Evolutionary conservation across 1,140 invertebrate species (phyloP).

Genomic region (Eumaeus atala): DNA sequence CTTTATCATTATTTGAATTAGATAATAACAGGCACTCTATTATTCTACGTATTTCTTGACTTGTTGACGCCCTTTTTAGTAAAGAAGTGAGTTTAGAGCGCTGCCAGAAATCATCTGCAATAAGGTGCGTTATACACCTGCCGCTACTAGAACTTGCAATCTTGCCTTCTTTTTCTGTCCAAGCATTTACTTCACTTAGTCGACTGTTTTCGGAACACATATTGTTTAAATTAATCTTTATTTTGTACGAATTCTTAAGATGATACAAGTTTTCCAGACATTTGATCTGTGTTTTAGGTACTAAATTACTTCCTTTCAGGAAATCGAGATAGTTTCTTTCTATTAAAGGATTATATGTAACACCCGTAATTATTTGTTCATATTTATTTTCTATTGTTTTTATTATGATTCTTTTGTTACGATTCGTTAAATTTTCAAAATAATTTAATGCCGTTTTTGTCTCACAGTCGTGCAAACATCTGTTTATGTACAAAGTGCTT

Average conservation of each 20-base stretch:
- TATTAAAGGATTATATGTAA: conserved; percentile 25
- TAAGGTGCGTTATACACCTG: conserved; percentile 38
- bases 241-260: conserved; percentile 53
- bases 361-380: conserved; percentile 50
- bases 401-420: conserved; percentile 41
- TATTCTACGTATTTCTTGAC: conserved; percentile 35
- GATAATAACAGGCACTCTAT: conserved; percentile 43
- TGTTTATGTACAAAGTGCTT: conserved; percentile 50
- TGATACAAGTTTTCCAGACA: conserved; percentile 56
- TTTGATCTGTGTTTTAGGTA: conserved; percentile 39
- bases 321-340: conserved; percentile 65
- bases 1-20: conserved; percentile 24
- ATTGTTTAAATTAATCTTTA: conserved; percentile 40
- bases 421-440: conserved; percentile 40
- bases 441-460: conserved; percentile 50
- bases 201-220: conserved; percentile 40
- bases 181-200: conserved; percentile 27
- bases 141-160: conserved; percentile 36
- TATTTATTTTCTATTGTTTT: conserved; percentile 50
- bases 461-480: conserved; percentile 53
- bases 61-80: conserved; percentile 43
- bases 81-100: conserved; percentile 33
- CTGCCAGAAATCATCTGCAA: conserved; percentile 30
- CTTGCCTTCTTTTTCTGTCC: conserved; percentile 29
- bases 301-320: conserved; percentile 46